Base-by-base conservation (phyloP, 2,797 vertebrate species). In the Sciurus carolinensis region DNA sequence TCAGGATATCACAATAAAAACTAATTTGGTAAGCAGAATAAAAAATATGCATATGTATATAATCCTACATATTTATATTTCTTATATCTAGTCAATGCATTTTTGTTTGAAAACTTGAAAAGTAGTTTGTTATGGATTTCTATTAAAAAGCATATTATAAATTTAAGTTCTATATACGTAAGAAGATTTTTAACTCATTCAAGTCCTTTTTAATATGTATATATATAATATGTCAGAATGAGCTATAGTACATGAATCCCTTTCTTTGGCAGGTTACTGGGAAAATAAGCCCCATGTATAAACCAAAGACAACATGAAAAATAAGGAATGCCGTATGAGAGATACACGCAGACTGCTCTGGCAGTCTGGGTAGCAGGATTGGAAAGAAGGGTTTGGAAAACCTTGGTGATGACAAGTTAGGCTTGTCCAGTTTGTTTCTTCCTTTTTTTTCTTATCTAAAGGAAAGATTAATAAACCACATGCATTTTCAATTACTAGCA, bases 31-130 rank as follows among this genome's bases (percentile, higher is more conserved):
- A 39, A 9, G 3, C 3, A 18, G 17, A 30, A 33, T 26, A 64
- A 72, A 92, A 87, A 73, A 54, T 5, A 33, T 72, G 20, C 12
- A 10, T 1, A 42, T 50, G 12, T n/a, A 64, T 24, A 33, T 22
- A 75, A 91, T 30, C 42, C 67, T 36, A 26, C 66, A 42, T 84
- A 76, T 76, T 87, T 87, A 33, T 33, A 73, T 87, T 81, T 79
- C 50, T 14, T 11, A 66, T 75, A 79, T 33, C 28, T 54, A 62
- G 14, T 87, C 17, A 87, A 73, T 88, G 3, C 3, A 30, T 69
- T 96, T 85, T 1, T 90, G 39, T 44, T 89, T 91, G 1, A n/a
- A 92, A 82, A 59, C 10, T 47, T 75, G n/a, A 92, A 92, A 87
- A 79, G 66, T 36, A 95, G 52, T 66, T 91, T 89, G 36, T 71